Evolutionary conservation across 2,113 vertebrate genomes (phyloP), one percentile per base, ranked within the genome.

Genomic region (Pungitius pungitius): DNA sequence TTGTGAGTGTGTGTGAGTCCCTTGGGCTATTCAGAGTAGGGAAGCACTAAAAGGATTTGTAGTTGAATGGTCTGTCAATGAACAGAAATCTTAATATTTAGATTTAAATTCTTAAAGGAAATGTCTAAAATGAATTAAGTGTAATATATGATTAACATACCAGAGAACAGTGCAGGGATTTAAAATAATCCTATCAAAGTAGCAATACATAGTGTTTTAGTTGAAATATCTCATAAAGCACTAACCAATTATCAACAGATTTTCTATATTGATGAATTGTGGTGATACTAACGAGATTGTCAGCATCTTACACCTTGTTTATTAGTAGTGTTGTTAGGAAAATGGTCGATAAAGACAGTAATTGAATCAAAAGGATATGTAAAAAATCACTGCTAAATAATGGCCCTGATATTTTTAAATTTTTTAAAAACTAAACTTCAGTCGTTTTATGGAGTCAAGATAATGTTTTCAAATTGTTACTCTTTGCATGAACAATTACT

Each of bases 71-170:
- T 83, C 54, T 89, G 77, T 69, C 67, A 80, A 67, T 55, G 58
- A 77, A 72, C 30, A 59, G 65, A 77, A 80, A 85, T 73, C 80
- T 82, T 76, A 77, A 86, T 84, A 88, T 82, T 84, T 77, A 64
- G 47, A 70, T 77, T 60, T 22, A 49, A 66, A 17, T 49, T 68
- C 58, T 78, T 59, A 7, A 69, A 65, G 37, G 59, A 76, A 76
- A 74, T 66, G 63, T 61, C 61, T 60, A 59, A 35, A 78, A 71
- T 58, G 49, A 80, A 43, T 78, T 74, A 80, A 74, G 57, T 27
- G 63, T 76, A 67, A 61, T 77, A 83, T 85, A 78, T 74, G 47
- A 78, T 72, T 69, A 64, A 55, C n/a, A 13, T 47, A 22, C 27
- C 45, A 35, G 3, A 42, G 57, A 27, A 26, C 30, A 43, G 17